A percentile compares a stretch with the other conserved stretches of the same genome.
phyloP scores from a whole-genome alignment of 2,113 vertebrate genomes.

The Thalassarche chlororhynchos region DNA sequence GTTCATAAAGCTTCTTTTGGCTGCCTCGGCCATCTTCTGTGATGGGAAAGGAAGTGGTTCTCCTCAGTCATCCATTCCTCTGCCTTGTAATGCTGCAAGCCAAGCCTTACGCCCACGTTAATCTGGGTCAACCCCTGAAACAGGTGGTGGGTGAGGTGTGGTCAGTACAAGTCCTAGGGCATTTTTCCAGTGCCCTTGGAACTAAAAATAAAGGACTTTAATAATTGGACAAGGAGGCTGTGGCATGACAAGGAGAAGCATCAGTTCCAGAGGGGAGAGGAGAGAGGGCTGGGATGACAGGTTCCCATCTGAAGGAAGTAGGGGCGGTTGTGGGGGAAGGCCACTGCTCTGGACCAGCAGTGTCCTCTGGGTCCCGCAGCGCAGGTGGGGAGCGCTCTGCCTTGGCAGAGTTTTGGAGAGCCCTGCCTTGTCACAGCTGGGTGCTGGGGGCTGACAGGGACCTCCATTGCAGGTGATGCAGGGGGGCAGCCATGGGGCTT shows the following conservation, averaged over 20 bases:
- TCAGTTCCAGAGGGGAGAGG: neutral
- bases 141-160: neutral
- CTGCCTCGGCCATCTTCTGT: neutral
- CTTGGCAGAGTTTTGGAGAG: neutral
- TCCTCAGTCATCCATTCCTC: neutral
- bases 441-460: neutral
- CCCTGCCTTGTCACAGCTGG: neutral
- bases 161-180: neutral
- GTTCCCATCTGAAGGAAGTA: neutral
- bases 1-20: neutral
- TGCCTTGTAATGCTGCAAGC: neutral
- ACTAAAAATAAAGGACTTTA: neutral
- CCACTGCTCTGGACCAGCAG: neutral
- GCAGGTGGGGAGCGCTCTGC: neutral
- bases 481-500: neutral
- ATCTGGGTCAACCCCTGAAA: neutral
- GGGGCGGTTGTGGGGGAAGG: neutral
- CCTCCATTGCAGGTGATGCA: accelerated
- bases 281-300: neutral
- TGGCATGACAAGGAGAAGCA: neutral
- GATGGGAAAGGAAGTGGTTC: neutral
- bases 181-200: neutral
- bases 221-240: neutral
- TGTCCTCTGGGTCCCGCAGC: neutral
- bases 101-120: accelerated